Percentiles rank a stretch among this genome's conserved stretches.
phyloP scores from a whole-genome alignment of 2,888 invertebrate genomes.

The Ormyrus labotus region DNA sequence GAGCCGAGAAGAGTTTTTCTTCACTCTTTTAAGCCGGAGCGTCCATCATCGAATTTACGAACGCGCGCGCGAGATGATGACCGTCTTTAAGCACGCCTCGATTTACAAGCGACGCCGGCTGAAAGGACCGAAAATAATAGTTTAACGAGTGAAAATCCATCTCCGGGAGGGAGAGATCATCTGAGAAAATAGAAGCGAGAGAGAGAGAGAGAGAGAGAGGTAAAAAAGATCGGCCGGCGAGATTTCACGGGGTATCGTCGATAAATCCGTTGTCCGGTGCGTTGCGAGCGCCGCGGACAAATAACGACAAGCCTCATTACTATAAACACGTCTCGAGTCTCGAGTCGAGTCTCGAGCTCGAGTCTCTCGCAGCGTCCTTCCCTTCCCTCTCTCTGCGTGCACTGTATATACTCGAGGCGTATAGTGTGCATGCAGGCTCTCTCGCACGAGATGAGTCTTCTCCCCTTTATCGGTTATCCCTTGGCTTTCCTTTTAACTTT shows the following conservation, averaged over 20 bases:
- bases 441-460: constrained; percentile 8
- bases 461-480: constrained; percentile 21
- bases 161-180: not conserved
- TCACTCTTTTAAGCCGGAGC: not conserved
- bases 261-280: constrained; percentile 65
- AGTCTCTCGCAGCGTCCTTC: constrained; percentile 30
- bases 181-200: not conserved
- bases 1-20: no score
- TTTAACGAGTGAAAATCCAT: constrained; percentile 35
- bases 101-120: no score
- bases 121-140: no score
- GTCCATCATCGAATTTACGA: constrained; percentile 52
- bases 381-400: constrained; percentile 15
- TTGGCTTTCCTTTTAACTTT: constrained; percentile 19
- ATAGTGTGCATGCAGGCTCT: no score
- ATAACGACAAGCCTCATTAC: constrained; percentile 76
- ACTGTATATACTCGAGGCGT: no score
- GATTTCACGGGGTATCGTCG: constrained; percentile 67
- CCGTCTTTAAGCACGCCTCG: no score
- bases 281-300: constrained; percentile 68
- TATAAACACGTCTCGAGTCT: constrained; percentile 72
- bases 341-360: constrained; percentile 60
- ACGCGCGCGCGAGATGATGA: no score
- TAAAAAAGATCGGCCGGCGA: constrained; percentile 65
- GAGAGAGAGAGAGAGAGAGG: constrained; percentile 35